phyloP scores from a whole-genome alignment of 37 sponge, comb jelly and placozoan species.

The Ianthella basta region DNA sequence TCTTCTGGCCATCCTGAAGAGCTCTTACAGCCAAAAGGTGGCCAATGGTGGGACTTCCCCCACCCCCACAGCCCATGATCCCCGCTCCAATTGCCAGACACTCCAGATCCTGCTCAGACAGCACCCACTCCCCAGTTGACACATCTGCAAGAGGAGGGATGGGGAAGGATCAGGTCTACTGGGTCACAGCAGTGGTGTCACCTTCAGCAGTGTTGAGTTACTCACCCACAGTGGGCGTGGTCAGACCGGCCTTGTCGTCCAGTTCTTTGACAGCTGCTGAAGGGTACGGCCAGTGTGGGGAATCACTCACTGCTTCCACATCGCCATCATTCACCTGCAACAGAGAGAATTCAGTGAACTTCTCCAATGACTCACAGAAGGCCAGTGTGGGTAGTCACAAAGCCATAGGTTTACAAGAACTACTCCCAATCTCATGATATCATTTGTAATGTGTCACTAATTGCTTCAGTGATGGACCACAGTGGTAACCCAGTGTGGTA shows the following conservation, averaged over 20 bases:
- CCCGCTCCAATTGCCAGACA: slow-evolving; percentile 86
- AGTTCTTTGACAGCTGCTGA: slow-evolving; percentile 44
- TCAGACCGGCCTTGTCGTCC: slow-evolving; percentile 54
- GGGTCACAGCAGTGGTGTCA: not conserved
- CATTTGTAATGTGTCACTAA: no score
- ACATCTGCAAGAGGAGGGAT: not conserved
- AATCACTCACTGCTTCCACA: not conserved
- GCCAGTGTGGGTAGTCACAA: no score
- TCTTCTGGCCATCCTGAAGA: slow-evolving; percentile 50
- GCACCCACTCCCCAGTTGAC: slow-evolving; percentile 60
- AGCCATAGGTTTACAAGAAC: no score
- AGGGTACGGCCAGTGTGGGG: slow-evolving; percentile 62
- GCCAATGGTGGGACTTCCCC: slow-evolving; percentile 75
- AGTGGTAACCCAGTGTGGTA: no score
- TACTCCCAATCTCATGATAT: no score
- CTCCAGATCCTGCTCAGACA: slow-evolving; percentile 70
- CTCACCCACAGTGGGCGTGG: slow-evolving; percentile 38
- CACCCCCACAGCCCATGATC: slow-evolving; percentile 92
- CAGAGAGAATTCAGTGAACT: no score
- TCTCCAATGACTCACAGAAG: no score
- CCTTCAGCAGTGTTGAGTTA: not conserved
- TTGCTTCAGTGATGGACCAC: no score
- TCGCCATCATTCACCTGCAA: not conserved
- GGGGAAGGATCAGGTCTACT: no score
- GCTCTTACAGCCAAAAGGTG: slow-evolving; percentile 40